Conservation (phyloP, 2,797 vertebrate species). For the Sebastolobus altivelis region DNA sequence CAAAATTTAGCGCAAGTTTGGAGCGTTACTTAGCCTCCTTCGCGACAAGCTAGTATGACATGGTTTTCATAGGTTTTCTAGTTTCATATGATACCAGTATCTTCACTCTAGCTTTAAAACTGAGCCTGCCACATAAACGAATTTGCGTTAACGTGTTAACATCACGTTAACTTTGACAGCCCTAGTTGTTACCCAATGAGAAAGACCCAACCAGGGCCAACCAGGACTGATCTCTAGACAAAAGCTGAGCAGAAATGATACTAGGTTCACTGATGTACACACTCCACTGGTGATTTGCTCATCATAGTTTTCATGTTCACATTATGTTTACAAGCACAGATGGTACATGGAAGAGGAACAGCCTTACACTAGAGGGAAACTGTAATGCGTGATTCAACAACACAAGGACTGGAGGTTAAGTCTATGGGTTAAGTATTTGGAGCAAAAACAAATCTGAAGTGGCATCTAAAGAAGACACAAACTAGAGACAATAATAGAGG, state of each 20-base stretch:
- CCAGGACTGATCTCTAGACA: not conserved
- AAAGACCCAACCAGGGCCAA: not conserved
- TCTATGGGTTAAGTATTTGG: conserved; percentile 42
- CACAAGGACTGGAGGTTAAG: conserved; percentile 21
- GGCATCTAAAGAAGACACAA: conserved; percentile 56
- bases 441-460: conserved; percentile 47
- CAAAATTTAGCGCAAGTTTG: too few relatives aligned
- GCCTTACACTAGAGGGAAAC: conserved; percentile 3
- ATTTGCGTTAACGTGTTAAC: too few relatives aligned
- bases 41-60: too few relatives aligned
- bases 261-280: conserved; percentile 1
- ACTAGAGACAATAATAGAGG: conserved; percentile 40
- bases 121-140: too few relatives aligned
- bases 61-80: too few relatives aligned
- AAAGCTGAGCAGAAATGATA: conserved; percentile 10
- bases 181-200: not conserved
- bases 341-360: not conserved
- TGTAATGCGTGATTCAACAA: conserved; percentile 28
- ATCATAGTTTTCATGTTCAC: conserved; percentile 28
- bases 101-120: too few relatives aligned
- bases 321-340: conserved; percentile 36
- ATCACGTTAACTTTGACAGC: too few relatives aligned
- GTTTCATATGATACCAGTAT: too few relatives aligned
- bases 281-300: conserved; percentile 9
- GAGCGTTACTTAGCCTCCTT: too few relatives aligned